phyloP scores from a whole-genome alignment of 53 echinoderm and acorn worm genomes.

The Henricia sp. region DNA sequence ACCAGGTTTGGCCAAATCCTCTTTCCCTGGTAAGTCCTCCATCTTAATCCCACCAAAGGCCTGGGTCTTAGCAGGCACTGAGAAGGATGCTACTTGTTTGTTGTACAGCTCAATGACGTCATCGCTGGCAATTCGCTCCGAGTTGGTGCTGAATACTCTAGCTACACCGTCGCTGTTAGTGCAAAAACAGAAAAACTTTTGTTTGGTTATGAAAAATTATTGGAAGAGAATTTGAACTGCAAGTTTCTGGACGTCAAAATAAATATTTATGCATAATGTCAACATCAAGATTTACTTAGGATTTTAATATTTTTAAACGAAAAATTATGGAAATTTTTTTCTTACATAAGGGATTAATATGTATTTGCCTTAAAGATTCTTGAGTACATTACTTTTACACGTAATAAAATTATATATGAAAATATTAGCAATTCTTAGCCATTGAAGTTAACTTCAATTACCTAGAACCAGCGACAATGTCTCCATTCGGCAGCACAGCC shows the following conservation, averaged over 20 bases:
- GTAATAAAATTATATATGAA: too few relatives aligned
- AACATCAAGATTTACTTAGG: too few relatives aligned
- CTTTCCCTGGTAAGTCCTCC: constrained; percentile 91
- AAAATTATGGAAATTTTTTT: too few relatives aligned
- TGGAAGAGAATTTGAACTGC: too few relatives aligned
- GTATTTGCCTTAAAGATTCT: too few relatives aligned
- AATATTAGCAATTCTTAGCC: too few relatives aligned
- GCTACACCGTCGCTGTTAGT: constrained; percentile 84
- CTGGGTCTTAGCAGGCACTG: constrained; percentile 91
- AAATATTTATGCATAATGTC: background rate
- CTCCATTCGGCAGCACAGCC: constrained; percentile 80
- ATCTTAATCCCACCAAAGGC: constrained; percentile 93
- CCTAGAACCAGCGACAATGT: constrained; percentile 93
- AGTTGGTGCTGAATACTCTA: constrained; percentile 76
- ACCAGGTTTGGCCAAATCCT: constrained; percentile 91
- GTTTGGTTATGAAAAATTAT: too few relatives aligned
- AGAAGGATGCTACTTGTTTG: constrained; percentile 81
- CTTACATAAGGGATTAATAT: too few relatives aligned
- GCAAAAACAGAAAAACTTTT: too few relatives aligned
- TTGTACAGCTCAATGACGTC: constrained; percentile 81
- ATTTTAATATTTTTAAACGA: too few relatives aligned
- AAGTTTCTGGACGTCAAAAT: background rate
- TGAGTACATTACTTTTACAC: too few relatives aligned
- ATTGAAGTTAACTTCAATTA: constrained; percentile 29
- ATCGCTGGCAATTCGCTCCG: constrained; percentile 70